A percentile compares a stretch with the other conserved stretches of the same genome.
These are phyloP conservation scores for Orthonychiurus folsomi DNA, from an alignment of 2,888 invertebrate genomes.

Conservation along the genomic window DNA sequence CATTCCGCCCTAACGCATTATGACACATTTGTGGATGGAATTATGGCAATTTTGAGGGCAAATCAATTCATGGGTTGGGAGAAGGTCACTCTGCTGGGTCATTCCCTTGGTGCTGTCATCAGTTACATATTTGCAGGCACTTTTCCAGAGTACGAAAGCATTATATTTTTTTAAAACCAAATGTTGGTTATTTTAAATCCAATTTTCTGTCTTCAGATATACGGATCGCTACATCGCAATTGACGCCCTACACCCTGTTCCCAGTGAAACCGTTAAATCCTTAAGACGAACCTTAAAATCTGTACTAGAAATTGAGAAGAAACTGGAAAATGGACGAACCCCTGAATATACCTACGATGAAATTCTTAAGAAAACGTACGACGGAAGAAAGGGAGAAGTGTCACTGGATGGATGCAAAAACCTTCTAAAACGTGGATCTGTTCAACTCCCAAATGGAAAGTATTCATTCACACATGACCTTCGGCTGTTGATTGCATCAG, in stretches of 20 bases:
- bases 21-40: constrained; percentile 25
- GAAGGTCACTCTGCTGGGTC: constrained; percentile 31
- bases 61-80: constrained; percentile 30
- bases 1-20: constrained; percentile 19
- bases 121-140: constrained; percentile 27
- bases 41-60: constrained; percentile 24
- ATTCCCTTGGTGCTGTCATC: constrained; percentile 33
- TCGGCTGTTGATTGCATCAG: constrained; percentile 28
- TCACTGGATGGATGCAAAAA: constrained; percentile 26
- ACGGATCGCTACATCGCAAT: constrained; percentile 29
- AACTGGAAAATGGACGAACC: constrained; percentile 16
- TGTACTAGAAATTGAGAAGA: constrained; percentile 25
- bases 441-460: constrained; percentile 18
- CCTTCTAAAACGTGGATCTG: constrained; percentile 28
- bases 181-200: constrained; percentile 4
- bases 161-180: constrained; percentile 2
- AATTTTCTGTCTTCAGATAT: constrained; percentile 19
- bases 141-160: constrained; percentile 28
- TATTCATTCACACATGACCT: constrained; percentile 33
- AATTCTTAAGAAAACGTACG: constrained; percentile 23
- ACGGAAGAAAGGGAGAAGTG: constrained; percentile 24
- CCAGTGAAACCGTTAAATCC: constrained; percentile 10
- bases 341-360: constrained; percentile 29
- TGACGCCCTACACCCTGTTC: constrained; percentile 28
- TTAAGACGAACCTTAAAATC: constrained; percentile 12